phyloP scores from a whole-genome alignment of 2,113 vertebrate species.

The Semicossyphus pulcher region DNA sequence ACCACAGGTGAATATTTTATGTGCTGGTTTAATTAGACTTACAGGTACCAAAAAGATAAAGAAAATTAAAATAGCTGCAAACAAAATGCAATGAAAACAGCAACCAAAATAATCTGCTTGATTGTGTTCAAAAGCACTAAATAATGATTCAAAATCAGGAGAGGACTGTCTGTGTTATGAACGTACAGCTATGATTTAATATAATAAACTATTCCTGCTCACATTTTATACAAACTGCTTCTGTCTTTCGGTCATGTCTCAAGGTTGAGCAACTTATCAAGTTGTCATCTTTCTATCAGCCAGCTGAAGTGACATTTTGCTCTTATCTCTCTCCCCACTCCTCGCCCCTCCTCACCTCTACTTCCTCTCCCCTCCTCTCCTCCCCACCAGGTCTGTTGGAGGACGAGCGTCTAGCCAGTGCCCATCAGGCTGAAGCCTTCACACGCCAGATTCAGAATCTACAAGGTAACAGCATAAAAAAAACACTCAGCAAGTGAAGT shows the following conservation, averaged over 20 bases:
- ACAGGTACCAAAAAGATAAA: slow-evolving; percentile 24
- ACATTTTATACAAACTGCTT: slow-evolving; percentile 8
- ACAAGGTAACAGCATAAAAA: slow-evolving; percentile 78
- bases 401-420: slow-evolving; percentile 90
- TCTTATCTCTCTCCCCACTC: slow-evolving; percentile 46
- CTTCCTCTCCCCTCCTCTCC: not conserved
- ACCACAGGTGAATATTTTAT: not conserved
- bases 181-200: not conserved
- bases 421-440: slow-evolving; percentile 89
- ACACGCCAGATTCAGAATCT: slow-evolving; percentile 87
- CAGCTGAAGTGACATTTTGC: slow-evolving; percentile 53
- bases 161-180: not conserved
- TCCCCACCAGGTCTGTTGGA: slow-evolving; percentile 86
- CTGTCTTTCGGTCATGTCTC: slow-evolving; percentile 46
- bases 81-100: slow-evolving; percentile 25
- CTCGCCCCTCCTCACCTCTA: not conserved
- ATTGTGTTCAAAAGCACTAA: not conserved
- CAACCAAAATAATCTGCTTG: slow-evolving; percentile 8
- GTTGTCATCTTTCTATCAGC: slow-evolving; percentile 61
- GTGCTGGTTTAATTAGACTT: slow-evolving; percentile 1
- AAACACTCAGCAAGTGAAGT: not conserved
- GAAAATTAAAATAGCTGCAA: slow-evolving; percentile 35
- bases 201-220: not conserved
- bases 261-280: slow-evolving; percentile 65
- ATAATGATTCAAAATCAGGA: not conserved